Evolutionary conservation across 2,113 vertebrate genomes (phyloP), one percentile per base, ranked within the genome.

Genomic region (Equus przewalskii): DNA sequence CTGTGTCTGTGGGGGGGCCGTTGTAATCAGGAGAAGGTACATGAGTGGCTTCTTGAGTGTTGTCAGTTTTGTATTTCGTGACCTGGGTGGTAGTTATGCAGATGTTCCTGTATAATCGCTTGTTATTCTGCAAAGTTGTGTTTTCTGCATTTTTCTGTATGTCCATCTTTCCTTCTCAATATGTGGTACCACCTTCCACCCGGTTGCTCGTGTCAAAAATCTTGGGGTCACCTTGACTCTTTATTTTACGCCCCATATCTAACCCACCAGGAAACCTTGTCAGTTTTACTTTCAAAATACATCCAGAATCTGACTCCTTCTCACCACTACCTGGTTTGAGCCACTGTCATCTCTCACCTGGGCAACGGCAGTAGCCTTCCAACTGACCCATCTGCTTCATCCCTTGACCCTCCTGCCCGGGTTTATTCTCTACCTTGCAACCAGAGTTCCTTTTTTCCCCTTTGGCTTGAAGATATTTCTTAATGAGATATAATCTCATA

Each of bases 391-490:
- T 80, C 46, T 1, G 0, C 44, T 78, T 51, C 60, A 30, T 80
- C 49, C n/a, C 65, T 44, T 69, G 18, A 80, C 8, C 26, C 36
- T 30, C 24, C 62, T 41, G 28, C 13, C 13, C 49, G 0, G 8
- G 49, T 80, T 54, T 69, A 80, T 69, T 81, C 56, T 81, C 64
- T 58, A 44, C 8, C 41, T 7, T 36, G 80, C 44, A 75, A 84
- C 54, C 79, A 84, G 22, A 36, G 60, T 83, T 18, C 72, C 28
- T 62, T 30, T 41, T 78, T 67, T n/a, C 33, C 75, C 44, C 69
- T 75, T 60, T 84, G 44, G 84, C 56, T 51, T 75, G 30, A 41
- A 89, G n/a, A 18, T 82, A 73, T 75, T 75, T 94, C 85, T 89
- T 65, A 82, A 82, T 64, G 67, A 89, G 41, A 80, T 87, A 60